Evolutionary conservation across 2,888 invertebrate genomes (phyloP).

Genomic region (Ernsta delagoae): DNA sequence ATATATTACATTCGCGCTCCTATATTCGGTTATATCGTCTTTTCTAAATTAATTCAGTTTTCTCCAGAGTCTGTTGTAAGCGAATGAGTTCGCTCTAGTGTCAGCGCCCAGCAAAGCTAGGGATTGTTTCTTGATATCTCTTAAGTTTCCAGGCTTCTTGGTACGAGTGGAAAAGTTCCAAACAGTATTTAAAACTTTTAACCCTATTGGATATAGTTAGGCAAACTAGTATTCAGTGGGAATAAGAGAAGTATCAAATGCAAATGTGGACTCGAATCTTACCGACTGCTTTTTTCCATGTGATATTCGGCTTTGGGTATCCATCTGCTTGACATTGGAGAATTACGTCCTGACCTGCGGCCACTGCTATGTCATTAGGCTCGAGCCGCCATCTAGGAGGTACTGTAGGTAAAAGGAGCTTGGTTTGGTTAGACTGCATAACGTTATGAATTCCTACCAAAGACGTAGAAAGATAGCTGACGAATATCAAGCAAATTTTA

Average conservation of each 20-base stretch:
- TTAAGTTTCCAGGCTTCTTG: conserved; percentile 25
- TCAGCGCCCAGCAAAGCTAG: conserved; percentile 22
- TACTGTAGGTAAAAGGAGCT: conserved; percentile 78
- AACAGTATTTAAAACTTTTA: conserved; percentile 24
- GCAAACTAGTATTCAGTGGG: conserved; percentile 16
- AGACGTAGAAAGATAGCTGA: no score
- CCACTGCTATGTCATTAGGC: conserved; percentile 92
- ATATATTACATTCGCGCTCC: no score
- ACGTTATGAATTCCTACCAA: background rate
- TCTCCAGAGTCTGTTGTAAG: background rate
- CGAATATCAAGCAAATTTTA: no score
- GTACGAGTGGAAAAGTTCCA: conserved; percentile 24
- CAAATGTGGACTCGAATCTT: conserved; percentile 53
- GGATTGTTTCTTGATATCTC: conserved; percentile 35
- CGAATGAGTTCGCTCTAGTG: conserved; percentile 12
- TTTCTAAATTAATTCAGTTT: conserved; percentile 24
- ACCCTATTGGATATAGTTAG: conserved; percentile 22
- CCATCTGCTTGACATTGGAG: conserved; percentile 96
- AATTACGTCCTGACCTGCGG: conserved; percentile 92
- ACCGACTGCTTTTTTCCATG: conserved; percentile 96
- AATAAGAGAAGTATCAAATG: conserved; percentile 21
- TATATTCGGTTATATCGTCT: background rate
- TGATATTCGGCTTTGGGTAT: conserved; percentile 94
- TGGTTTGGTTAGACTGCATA: background rate
- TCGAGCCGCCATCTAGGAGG: conserved; percentile 96